Conservation (phyloP, 1,140 invertebrate genomes). For the Spodoptera frugiperda region DNA sequence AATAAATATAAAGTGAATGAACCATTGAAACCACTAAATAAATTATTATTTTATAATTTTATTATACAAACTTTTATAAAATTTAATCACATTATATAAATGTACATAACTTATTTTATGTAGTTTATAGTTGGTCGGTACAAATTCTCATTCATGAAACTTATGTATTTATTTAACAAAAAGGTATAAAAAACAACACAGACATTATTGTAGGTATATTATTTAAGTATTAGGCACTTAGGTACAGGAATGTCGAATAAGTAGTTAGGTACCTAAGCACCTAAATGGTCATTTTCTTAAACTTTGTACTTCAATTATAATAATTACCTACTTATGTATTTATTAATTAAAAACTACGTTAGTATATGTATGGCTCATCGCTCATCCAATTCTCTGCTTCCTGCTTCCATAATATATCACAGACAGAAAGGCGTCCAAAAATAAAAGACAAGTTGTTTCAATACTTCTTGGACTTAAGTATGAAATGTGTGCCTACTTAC, state of each 20-base stretch:
- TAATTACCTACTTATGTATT: constrained; percentile 17
- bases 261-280: too few species aligned
- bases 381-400: constrained; percentile 41
- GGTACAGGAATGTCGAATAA: too few species aligned
- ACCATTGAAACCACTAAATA: neutral
- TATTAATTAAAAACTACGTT: constrained; percentile 17
- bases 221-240: too few species aligned
- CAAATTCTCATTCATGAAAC: neutral
- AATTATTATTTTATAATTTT: constrained; percentile 12
- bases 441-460: too few species aligned
- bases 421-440: constrained; percentile 24
- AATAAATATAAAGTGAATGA: neutral
- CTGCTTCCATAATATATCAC: constrained; percentile 51
- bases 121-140: neutral
- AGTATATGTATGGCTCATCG: constrained; percentile 43
- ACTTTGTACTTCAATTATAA: constrained; percentile 46
- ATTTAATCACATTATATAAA: constrained; percentile 12
- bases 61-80: constrained; percentile 27
- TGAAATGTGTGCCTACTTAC: too few species aligned
- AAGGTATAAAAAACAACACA: too few species aligned
- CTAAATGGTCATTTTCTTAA: neutral
- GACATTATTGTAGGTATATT: too few species aligned
- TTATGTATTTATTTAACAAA: neutral
- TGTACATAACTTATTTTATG: neutral
- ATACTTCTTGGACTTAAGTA: too few species aligned